Evolutionary conservation across 53 echinoderm and acorn worm genomes (phyloP).

Genomic region (Astropecten irregularis): DNA sequence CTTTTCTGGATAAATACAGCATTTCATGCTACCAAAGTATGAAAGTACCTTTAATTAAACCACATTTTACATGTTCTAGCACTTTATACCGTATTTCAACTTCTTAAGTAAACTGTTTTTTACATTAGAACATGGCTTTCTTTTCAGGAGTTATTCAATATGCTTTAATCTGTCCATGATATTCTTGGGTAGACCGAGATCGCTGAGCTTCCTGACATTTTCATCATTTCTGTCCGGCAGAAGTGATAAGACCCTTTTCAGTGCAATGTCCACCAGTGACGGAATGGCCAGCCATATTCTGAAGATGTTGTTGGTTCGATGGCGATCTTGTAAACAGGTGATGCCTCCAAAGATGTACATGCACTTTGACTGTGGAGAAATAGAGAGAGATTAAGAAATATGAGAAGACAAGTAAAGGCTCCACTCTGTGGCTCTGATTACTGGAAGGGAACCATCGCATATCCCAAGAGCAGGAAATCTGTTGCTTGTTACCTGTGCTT

Average conservation of each 20-base stretch:
- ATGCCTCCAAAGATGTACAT: conserved; percentile 88
- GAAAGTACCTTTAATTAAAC: too few relatives aligned
- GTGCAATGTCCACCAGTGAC: conserved; percentile 60
- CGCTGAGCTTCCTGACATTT: conserved; percentile 24
- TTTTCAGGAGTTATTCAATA: background rate
- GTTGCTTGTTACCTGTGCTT: too few relatives aligned
- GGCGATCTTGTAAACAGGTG: conserved; percentile 40
- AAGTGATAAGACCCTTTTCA: conserved; percentile 56
- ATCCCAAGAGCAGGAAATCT: background rate
- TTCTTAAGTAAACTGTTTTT: too few relatives aligned
- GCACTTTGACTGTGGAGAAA: conserved; percentile 65
- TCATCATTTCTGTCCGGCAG: conserved; percentile 39
- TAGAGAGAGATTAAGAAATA: background rate
- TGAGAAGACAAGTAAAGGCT: too few relatives aligned
- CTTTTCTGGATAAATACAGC: too few relatives aligned
- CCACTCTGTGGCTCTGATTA: background rate
- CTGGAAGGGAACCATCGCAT: background rate
- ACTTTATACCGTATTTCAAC: too few relatives aligned
- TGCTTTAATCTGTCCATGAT: conserved; percentile 69
- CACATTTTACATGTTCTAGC: too few relatives aligned
- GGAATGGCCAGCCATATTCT: conserved; percentile 77
- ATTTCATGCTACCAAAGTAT: too few relatives aligned
- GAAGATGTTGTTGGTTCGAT: conserved; percentile 62
- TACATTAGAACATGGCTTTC: too few relatives aligned
- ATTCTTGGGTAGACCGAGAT: conserved; percentile 49